A percentile compares a stretch with the other conserved stretches of the same genome.
Evolutionary conservation across 2,888 invertebrate species (phyloP).

Genomic region (Tetranychus piercei): DNA sequence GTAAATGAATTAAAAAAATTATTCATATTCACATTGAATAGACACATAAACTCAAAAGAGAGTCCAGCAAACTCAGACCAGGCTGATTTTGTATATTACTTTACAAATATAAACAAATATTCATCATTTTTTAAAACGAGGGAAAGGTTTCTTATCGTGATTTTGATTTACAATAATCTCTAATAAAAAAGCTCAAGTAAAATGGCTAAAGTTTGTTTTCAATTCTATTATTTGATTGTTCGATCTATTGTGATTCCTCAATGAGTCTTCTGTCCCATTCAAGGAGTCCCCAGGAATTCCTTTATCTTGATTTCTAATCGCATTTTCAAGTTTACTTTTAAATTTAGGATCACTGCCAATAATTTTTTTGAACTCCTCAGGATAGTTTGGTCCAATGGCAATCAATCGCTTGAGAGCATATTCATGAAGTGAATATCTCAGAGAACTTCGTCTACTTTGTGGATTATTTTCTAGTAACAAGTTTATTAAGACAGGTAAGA

Average conservation of each 20-base stretch:
- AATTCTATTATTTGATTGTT: slow-evolving; percentile 52
- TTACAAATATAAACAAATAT: no score
- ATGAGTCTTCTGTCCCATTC: slow-evolving; percentile 12
- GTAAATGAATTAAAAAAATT: no score
- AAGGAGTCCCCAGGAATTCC: slow-evolving; percentile 23
- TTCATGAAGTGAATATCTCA: slow-evolving; percentile 55
- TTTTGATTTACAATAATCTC: no score
- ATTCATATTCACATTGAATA: no score
- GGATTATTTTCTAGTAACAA: slow-evolving; percentile 47
- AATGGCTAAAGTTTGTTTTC: slow-evolving; percentile 86
- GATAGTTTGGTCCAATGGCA: slow-evolving; percentile 75
- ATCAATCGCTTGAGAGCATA: slow-evolving; percentile 72
- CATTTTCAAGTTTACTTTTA: slow-evolving; percentile 60
- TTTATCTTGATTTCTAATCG: slow-evolving; percentile 53
- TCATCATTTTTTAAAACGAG: no score
- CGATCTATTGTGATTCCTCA: slow-evolving; percentile 14
- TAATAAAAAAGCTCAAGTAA: slow-evolving; percentile 31
- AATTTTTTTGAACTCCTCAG: slow-evolving; percentile 75
- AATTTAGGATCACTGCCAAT: slow-evolving; percentile 66
- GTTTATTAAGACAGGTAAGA: slow-evolving; percentile 75
- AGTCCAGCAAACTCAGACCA: no score
- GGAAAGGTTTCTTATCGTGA: no score
- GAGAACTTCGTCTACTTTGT: slow-evolving; percentile 32
- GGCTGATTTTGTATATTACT: no score
- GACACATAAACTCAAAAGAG: no score